These are phyloP conservation scores for Dicycla oo DNA, from an alignment of 2,888 invertebrate species.

Conservation along the genomic window DNA sequence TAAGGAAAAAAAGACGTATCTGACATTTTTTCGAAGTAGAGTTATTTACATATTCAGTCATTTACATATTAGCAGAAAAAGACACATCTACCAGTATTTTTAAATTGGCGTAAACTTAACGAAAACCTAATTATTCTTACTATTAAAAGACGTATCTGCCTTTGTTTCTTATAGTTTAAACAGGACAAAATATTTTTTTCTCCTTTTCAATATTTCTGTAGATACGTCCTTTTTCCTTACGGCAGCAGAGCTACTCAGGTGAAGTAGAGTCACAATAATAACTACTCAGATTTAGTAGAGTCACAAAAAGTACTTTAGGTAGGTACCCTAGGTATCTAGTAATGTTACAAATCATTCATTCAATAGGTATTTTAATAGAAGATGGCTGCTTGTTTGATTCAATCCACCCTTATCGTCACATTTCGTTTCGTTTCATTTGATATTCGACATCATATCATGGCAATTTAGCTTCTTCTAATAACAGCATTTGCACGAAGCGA, in stretches of 20 bases:
- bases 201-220: neutral
- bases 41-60: no score
- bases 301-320: neutral
- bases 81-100: no score
- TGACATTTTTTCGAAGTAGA: no score
- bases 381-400: neutral
- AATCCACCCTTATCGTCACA: neutral
- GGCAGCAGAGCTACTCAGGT: no score
- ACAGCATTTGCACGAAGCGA: neutral
- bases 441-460: neutral
- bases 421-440: neutral
- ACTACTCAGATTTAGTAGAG: neutral
- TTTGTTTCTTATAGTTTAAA: no score
- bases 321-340: neutral
- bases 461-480: neutral
- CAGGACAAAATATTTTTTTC: no score
- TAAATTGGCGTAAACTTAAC: no score
- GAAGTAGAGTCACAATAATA: neutral
- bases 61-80: no score
- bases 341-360: neutral
- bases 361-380: neutral
- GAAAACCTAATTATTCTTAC: no score
- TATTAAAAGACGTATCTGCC: no score
- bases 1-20: no score
- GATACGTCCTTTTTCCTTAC: no score